Evolutionary conservation across 2,797 vertebrate species (phyloP), one percentile per base, ranked within the genome.

Genomic region (Sparus aurata): DNA sequence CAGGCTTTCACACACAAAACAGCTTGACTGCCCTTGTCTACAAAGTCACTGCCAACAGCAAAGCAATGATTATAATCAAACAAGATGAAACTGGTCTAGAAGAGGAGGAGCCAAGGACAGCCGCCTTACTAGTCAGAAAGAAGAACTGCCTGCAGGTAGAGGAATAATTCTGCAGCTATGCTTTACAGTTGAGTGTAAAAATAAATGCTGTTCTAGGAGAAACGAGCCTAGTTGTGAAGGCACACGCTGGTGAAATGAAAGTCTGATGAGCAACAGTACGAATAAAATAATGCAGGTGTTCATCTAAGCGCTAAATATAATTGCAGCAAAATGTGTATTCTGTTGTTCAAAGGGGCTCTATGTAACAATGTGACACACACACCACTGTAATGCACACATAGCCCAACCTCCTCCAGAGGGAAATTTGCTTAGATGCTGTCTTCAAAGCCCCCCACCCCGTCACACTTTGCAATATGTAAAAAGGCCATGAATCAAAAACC

Each of bases 41-140:
- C 45, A 79, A 67, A 85, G 73, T 73, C 53, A 60, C n/a, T 59
- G 75, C 78, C 79, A 66, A 65, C 4, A 41, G 83, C 67, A 70
- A 79, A 83, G 78, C 54, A 15, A 34, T 41, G 73, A 90, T 85
- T 64, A 69, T 3, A n/a, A 87, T 72, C 69, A 27, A 75, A 88
- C 87, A 90, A 90, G 87, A 91, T 85, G 65, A 77, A 84, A 89
- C 84, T 72, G 67, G 89, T 84, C 67, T 60, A 50, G 66, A 73
- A 22, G 49, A 18, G 46, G 45, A 41, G n/a, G 16, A 61, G 23
- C 60, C 4, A 41, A 45, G 18, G 52, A 59, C 22, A 69, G 25
- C 16, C n/a, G 12, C 71, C 47, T 41, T 12, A 3, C 63, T 25
- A 41, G 23, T 57, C 25, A 47, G 38, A 62, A 47, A 60, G 18